A percentile compares a stretch with the other conserved stretches of the same genome.
Conservation (phyloP, 2,888 invertebrate genomes). For the Drosophila diplacantha region DNA sequence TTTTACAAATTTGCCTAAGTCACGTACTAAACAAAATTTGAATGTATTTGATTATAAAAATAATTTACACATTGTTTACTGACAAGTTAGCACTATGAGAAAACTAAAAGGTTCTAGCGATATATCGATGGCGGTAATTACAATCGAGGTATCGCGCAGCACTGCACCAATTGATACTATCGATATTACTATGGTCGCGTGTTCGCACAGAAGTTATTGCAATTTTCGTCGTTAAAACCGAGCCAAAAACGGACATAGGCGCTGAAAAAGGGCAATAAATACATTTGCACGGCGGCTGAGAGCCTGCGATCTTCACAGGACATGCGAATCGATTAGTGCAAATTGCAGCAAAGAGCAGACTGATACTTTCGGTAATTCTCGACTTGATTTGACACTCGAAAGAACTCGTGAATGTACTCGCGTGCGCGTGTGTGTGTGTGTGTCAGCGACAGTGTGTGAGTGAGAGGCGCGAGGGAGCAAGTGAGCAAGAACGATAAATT, state of each 20-base stretch:
- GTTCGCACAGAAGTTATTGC: constrained; percentile 31
- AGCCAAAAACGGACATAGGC: constrained; percentile 17
- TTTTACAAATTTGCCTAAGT: too few species aligned
- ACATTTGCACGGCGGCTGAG: constrained; percentile 16
- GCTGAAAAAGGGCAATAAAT: constrained; percentile 6
- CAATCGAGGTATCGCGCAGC: too few species aligned
- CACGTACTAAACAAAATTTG: too few species aligned
- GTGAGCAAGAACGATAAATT: constrained; percentile 51
- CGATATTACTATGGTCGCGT: not conserved
- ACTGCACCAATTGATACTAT: too few species aligned
- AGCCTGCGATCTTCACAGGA: constrained; percentile 18
- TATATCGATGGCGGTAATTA: too few species aligned
- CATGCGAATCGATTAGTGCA: constrained; percentile 10
- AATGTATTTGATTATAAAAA: too few species aligned
- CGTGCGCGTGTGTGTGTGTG: constrained; percentile 8
- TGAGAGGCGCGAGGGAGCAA: constrained; percentile 43
- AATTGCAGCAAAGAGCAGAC: constrained; percentile 3
- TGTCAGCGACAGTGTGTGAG: constrained; percentile 40
- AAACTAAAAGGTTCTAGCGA: too few species aligned
- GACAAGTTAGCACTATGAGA: too few species aligned
- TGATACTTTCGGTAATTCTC: constrained; percentile 19
- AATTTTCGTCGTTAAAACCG: constrained; percentile 47
- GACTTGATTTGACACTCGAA: constrained; percentile 13
- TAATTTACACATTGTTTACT: too few species aligned
- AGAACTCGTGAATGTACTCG: constrained; percentile 19